phyloP scores from a whole-genome alignment of 2,797 vertebrate genomes.

The Myotis pilosus region DNA sequence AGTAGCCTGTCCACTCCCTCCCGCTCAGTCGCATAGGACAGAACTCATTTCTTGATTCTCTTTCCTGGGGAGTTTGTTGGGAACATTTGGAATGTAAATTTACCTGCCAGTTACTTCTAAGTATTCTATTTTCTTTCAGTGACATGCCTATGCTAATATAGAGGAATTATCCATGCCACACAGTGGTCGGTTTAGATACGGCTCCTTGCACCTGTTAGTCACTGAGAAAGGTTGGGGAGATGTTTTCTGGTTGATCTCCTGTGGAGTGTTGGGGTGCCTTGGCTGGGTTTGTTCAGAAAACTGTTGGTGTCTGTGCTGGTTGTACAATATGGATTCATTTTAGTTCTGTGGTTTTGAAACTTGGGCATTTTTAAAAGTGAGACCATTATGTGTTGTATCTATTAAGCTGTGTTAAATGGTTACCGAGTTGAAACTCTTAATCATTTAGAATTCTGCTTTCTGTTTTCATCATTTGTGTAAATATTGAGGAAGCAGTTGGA shows the following conservation, averaged over 20 bases:
- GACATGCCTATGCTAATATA: background rate
- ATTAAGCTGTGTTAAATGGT: background rate
- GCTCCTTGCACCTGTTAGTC: background rate
- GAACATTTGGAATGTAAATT: background rate
- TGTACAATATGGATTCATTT: background rate
- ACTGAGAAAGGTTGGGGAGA: background rate
- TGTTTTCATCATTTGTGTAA: slow-evolving; percentile 11
- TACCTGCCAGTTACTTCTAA: background rate
- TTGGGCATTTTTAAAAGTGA: background rate
- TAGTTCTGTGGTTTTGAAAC: slow-evolving; percentile 28
- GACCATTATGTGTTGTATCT: background rate
- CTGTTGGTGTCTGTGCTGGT: background rate
- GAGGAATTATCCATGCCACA: background rate
- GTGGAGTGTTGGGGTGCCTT: background rate
- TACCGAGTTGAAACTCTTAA: background rate
- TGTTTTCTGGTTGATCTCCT: background rate
- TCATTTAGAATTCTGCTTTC: slow-evolving; percentile 37
- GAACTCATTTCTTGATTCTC: background rate
- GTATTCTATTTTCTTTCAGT: background rate
- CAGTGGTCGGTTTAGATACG: background rate
- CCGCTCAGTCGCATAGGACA: background rate
- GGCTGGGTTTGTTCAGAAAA: background rate
- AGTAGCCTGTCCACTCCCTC: background rate
- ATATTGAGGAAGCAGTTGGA: slow-evolving; percentile 7
- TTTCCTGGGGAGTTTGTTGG: background rate